These are phyloP conservation scores for Hapalemur alaotrensis DNA, from an alignment of 2,797 vertebrate species.

Conservation along the genomic window DNA sequence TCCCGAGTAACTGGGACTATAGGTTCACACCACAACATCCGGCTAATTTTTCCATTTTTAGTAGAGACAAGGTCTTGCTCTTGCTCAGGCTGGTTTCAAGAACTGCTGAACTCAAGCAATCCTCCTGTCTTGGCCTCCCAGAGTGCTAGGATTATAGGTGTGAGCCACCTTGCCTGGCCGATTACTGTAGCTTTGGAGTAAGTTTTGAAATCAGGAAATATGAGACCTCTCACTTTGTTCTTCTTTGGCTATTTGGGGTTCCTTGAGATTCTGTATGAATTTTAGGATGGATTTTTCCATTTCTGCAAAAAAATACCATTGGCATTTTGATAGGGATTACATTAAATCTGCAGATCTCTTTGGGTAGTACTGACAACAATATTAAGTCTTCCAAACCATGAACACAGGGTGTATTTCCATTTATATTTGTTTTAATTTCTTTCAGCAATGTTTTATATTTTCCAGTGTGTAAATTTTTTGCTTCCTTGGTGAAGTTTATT, in stretches of 20 bases:
- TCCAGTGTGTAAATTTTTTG: background rate
- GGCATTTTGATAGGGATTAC: background rate
- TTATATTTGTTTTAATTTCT: background rate
- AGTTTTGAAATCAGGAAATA: background rate
- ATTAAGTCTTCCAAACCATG: background rate
- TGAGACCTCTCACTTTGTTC: background rate
- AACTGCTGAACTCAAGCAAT: too few species aligned
- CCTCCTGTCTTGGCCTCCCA: too few species aligned
- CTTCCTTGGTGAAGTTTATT: background rate
- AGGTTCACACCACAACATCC: too few species aligned
- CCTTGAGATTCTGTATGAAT: background rate
- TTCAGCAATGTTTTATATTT: background rate
- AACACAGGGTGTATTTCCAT: background rate
- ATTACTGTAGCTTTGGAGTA: background rate
- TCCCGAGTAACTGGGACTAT: too few species aligned
- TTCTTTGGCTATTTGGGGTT: background rate
- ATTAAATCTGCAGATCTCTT: background rate
- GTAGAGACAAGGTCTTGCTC: too few species aligned
- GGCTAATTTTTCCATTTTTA: too few species aligned
- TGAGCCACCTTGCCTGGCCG: too few species aligned
- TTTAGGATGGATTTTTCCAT: background rate
- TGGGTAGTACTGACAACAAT: background rate
- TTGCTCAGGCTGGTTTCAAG: too few species aligned
- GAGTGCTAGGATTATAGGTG: too few species aligned
- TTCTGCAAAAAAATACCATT: background rate